These are phyloP conservation scores for Tichodroma muraria DNA, from an alignment of 2,113 vertebrate genomes.

Conservation along the genomic window DNA sequence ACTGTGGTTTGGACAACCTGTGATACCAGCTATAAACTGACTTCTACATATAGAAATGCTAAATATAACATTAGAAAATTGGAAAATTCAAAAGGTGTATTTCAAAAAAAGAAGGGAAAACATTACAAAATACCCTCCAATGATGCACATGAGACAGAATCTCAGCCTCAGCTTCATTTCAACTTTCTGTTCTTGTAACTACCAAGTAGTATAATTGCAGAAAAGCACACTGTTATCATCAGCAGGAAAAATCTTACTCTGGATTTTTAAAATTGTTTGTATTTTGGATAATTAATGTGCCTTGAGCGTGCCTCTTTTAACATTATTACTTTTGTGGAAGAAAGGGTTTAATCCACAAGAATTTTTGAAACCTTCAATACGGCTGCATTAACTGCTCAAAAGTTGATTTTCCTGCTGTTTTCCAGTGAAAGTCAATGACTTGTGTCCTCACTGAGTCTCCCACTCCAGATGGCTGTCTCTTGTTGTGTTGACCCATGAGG, in stretches of 20 bases:
- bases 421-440: neutral
- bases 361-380: neutral
- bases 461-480: neutral
- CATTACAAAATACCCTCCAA: neutral
- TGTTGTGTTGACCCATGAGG: neutral
- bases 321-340: neutral
- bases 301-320: neutral
- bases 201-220: neutral
- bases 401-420: neutral
- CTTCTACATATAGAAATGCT: neutral
- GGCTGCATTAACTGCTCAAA: neutral
- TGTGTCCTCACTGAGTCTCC: neutral
- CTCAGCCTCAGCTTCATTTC: neutral
- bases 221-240: neutral
- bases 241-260: neutral
- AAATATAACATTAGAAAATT: neutral
- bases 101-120: neutral
- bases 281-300: neutral
- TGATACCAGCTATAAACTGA: neutral
- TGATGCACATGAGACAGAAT: neutral
- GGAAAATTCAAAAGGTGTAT: neutral
- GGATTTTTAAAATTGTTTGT: neutral
- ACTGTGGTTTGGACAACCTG: neutral
- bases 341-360: neutral
- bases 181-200: neutral